Evolutionary conservation across 1,140 invertebrate genomes (phyloP), one percentile per base, ranked within the genome.

Genomic region (Drosophila tropicalis): DNA sequence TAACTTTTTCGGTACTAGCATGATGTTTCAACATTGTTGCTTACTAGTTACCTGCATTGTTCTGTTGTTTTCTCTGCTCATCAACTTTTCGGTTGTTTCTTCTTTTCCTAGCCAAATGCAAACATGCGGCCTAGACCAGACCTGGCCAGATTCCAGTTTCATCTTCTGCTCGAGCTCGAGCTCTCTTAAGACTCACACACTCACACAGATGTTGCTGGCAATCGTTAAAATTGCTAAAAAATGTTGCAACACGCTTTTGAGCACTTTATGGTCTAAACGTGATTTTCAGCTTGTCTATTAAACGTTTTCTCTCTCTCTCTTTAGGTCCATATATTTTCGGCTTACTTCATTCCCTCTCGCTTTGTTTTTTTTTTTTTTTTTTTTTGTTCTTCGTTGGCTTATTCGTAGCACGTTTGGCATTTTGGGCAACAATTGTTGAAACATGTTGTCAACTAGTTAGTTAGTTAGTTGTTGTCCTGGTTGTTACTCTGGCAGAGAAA

Each of bases 391-490:
- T 7, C 72, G 62, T 39, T 66, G 56, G 63, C 64, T 67, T 77
- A 81, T 71, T 82, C 72, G 40, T 63, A 62, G 85, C 84, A 87
- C 84, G 84, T 87, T 84, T 90, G 80, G 84, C 85, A 89, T 89
- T 85, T 84, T 69, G 73, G 65, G 85, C 69, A 83, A 78, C 80
- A 89, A 89, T 87, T 84, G 84, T 77, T 81, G 84, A 89, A 84
- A 89, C 84, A 87, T 89, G 84, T 84, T 87, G 84, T 81, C 84
- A 87, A 78, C 80, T 83, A 89, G 84, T 89, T 82, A 83, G 82
- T 39, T 81, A 71, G 65, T 69, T 64, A 72, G 74, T 70, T 79
- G 70, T 74, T 76, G 55, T 15, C 10, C 13, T 56, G 25, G 13
- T 61, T 58, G 34, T 57, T 54, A 29, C 62, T 57, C 15, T 56